Conservation (phyloP, 2,888 invertebrate species). For the Coleophora flavipennella region DNA sequence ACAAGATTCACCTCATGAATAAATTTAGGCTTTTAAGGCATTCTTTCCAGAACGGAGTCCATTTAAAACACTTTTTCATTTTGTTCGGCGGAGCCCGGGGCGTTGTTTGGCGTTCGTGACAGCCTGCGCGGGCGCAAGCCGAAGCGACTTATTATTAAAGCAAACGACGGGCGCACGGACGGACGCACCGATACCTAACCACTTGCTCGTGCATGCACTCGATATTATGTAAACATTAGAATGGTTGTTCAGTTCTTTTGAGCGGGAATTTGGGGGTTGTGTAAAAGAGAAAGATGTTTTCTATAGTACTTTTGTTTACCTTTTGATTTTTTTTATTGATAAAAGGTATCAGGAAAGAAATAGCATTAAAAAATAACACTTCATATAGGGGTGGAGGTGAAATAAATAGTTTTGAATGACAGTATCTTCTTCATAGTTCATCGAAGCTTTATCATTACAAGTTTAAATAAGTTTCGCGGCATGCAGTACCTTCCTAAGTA, state of each 20-base stretch:
- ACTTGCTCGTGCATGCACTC: slow-evolving; percentile 62
- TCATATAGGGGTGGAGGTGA: too few relatives aligned
- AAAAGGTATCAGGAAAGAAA: too few relatives aligned
- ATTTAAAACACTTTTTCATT: slow-evolving; percentile 39
- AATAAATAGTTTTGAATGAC: too few relatives aligned
- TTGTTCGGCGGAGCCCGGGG: slow-evolving; percentile 33
- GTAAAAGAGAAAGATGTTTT: too few relatives aligned
- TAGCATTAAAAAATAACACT: too few relatives aligned
- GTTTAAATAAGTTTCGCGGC: too few relatives aligned
- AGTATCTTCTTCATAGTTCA: too few relatives aligned
- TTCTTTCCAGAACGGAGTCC: slow-evolving; percentile 13
- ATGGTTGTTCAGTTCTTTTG: slow-evolving; percentile 1
- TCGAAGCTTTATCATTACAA: too few relatives aligned
- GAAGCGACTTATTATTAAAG: slow-evolving; percentile 62
- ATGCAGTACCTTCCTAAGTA: too few relatives aligned
- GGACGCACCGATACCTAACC: slow-evolving; percentile 60
- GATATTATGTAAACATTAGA: slow-evolving; percentile 56
- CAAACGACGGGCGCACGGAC: slow-evolving; percentile 54
- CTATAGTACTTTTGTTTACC: too few relatives aligned
- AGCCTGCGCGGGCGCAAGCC: slow-evolving; percentile 44
- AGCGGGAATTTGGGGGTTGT: neutral
- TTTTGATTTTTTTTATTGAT: too few relatives aligned
- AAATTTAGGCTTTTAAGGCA: slow-evolving; percentile 4
- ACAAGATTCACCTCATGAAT: neutral
- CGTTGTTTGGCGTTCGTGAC: slow-evolving; percentile 66